Base-by-base conservation (phyloP, 2,888 invertebrate species). In the Ceramica pisi region DNA sequence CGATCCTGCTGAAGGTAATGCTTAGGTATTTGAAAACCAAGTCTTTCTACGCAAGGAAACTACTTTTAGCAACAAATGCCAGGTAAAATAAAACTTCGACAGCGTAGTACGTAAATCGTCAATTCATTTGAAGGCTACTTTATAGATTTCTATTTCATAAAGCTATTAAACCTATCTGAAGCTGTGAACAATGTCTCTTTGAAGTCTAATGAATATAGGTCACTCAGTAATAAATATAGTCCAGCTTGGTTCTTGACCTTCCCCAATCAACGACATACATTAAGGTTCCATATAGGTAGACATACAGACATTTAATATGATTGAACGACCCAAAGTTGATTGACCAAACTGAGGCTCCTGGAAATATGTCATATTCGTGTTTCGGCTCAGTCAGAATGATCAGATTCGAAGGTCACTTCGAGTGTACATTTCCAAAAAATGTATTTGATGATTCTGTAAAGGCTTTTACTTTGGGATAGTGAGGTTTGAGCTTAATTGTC, bases 141-240 rank as follows among this genome's bases (percentile, higher is more conserved):
- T 41, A 14, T 31, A 73, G n/a, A 64, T 16, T 56, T 23, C 48
- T 48, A 48, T 31, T 55, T 38, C 14, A 53, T 53, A 55, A n/a
- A 67, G 12, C 14, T 55, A 62, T n/a, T n/a, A 38, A 14, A 23
- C n/a, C 0, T 46, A 23, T 23, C 51, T 21, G 48, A 53, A 23
- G 48, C 26, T 59, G 10, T 38, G 21, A 67, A 51, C 21, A 50
- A 23, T 41, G 16, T 26, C 50, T 50, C 31, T 48, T 55, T 23
- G 41, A 72, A 75, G 55, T 50, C n/a, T 61, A 53, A 53, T 62
- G 21, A 38, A 57, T 64, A 51, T 60, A 44, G 41, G 48, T 55
- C 38, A 75, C 21, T 48, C 19, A 75, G 6, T 56, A 48, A 46
- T 55, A 38, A 48, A 48, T 75, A 19, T 26, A 55, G 8, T 50